A percentile compares a stretch with the other conserved stretches of the same genome.
Evolutionary conservation across 2,797 vertebrate genomes (phyloP).

Genomic region (Mastacembelus armatus): DNA sequence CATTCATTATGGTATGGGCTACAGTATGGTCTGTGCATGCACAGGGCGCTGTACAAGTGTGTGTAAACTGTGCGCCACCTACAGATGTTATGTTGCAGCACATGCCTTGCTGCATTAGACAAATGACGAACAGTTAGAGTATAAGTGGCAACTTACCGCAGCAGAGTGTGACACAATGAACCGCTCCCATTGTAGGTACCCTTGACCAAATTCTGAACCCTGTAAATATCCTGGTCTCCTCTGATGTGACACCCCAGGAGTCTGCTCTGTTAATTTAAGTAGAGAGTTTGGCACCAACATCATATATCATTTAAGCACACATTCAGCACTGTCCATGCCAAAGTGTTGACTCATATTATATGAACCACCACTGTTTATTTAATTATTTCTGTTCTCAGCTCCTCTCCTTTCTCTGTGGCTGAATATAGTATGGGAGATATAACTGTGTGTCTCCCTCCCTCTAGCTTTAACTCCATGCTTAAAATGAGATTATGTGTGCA

Average conservation of each 20-base stretch:
- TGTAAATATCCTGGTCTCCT: not conserved
- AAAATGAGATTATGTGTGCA: conserved; percentile 53
- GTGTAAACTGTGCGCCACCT: too few species aligned
- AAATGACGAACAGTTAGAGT: too few species aligned
- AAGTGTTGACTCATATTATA: not conserved
- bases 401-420: not conserved
- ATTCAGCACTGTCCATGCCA: not conserved
- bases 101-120: too few species aligned
- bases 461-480: conserved; percentile 40
- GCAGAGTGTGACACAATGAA: too few species aligned
- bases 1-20: too few species aligned
- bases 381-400: not conserved
- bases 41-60: too few species aligned
- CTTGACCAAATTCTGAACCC: too few species aligned
- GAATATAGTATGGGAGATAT: not conserved
- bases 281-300: not conserved
- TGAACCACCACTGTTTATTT: not conserved
- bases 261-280: not conserved
- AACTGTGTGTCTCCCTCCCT: conserved; percentile 22
- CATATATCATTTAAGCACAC: not conserved
- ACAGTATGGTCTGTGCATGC: too few species aligned
- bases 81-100: too few species aligned
- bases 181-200: too few species aligned
- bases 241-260: not conserved
- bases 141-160: too few species aligned